Base-by-base conservation (phyloP, 2,888 invertebrate genomes). In the Tyria jacobaeae region DNA sequence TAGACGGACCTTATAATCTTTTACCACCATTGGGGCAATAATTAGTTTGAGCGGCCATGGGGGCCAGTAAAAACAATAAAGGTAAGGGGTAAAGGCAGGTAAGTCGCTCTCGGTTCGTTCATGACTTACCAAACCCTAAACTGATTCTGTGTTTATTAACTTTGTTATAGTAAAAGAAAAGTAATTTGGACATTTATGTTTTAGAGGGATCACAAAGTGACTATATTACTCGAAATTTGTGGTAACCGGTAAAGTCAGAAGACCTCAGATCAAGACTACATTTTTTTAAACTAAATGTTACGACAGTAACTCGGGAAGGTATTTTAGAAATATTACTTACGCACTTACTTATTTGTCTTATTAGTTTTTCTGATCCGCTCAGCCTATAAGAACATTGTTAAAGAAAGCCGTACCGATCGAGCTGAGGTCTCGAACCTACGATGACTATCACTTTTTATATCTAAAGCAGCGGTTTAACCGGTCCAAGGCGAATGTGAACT, bases 361-460 rank as follows among this genome's bases (percentile, higher is more conserved):
- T n/a, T n/a, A n/a, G n/a, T n/a, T n/a, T 48, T 17, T 3, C 54
- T 58, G 59, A 34, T 53, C 39, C 50, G 47, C 35, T 48, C 47
- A 50, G 52, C 60, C 56, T 21, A 56, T 60, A 64, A 27, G 62
- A 55, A 56, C 55, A 39, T 53, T 64, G 76, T 66, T 74, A 64
- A 77, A 72, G 78, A 80, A 80, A 80, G 78, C 70, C 67, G 74
- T 74, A 75, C 77, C 60, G 56, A 72, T 68, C 73, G 41, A 61
- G 66, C 57, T 68, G 76, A 79, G 82, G 82, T 82, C 82, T 83
- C 70, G 80, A 76, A 75, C 79, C 75, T 78, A 72, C 76, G 83
- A 84, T 87, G 84, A 85, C 85, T 89, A 89, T 89, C 86, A 84
- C 83, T 87, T 87, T 85, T 86, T 86, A 83, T 83, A 83, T 84